Percentiles rank a stretch among this genome's conserved stretches.
Conservation (phyloP, 2,797 vertebrate species). For the Ara ararauna region DNA sequence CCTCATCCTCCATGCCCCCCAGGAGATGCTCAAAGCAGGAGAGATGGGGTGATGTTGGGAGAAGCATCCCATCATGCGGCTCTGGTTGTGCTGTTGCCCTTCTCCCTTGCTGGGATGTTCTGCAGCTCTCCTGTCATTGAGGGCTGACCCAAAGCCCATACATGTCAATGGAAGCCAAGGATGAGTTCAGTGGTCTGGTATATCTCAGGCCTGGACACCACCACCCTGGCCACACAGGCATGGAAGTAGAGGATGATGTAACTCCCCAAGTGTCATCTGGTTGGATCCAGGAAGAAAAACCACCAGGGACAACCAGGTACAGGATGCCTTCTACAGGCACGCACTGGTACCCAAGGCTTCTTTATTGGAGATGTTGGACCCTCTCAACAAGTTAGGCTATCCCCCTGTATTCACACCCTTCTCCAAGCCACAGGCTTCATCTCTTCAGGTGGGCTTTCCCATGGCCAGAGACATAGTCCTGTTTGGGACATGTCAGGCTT, state of each 20-base stretch:
- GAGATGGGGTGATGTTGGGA: accelerated
- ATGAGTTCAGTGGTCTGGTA: neutral
- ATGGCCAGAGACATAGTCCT: neutral
- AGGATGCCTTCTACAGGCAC: accelerated
- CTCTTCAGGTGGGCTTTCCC: neutral
- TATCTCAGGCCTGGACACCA: neutral
- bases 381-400: neutral
- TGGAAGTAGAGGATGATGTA: neutral
- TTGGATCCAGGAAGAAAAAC: neutral
- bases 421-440: neutral
- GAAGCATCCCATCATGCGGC: neutral
- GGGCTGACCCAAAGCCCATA: neutral
- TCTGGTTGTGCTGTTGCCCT: accelerated
- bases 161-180: neutral
- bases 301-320: accelerated
- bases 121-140: neutral
- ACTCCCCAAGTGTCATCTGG: neutral
- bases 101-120: neutral
- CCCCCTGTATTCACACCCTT: neutral
- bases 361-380: neutral
- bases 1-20: accelerated
- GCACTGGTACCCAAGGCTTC: neutral
- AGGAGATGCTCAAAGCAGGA: neutral
- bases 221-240: neutral
- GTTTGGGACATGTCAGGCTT: accelerated